These are phyloP conservation scores for Amphiprion percula DNA, from an alignment of 2,113 vertebrate species.

Conservation along the genomic window DNA sequence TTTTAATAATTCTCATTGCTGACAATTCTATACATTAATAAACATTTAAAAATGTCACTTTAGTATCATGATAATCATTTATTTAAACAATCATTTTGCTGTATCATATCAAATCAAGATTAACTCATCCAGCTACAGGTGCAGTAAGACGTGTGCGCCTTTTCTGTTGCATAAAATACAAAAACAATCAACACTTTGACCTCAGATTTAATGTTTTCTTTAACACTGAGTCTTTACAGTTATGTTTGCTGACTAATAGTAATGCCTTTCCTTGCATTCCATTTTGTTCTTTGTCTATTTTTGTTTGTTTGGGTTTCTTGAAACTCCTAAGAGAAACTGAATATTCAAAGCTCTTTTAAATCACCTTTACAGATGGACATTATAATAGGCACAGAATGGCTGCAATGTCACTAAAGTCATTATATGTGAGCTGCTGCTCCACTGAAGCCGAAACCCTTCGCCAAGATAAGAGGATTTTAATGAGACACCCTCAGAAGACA, in stretches of 20 bases:
- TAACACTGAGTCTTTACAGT: neutral
- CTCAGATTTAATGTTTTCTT: neutral
- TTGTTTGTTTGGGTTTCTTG: slow-evolving; percentile 1
- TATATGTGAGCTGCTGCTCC: slow-evolving; percentile 56
- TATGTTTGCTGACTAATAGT: neutral
- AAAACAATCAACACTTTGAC: neutral
- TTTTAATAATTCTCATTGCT: too few species aligned
- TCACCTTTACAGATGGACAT: slow-evolving; percentile 49
- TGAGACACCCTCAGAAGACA: slow-evolving; percentile 63
- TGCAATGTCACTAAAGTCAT: slow-evolving; percentile 58
- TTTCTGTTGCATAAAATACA: too few species aligned
- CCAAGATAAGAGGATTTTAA: slow-evolving; percentile 73
- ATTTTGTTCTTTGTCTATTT: neutral
- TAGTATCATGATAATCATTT: too few species aligned
- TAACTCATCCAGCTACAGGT: too few species aligned
- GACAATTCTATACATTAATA: too few species aligned
- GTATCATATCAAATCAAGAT: too few species aligned
- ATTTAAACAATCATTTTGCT: too few species aligned
- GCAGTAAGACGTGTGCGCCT: too few species aligned
- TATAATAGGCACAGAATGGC: slow-evolving; percentile 36
- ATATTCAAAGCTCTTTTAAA: slow-evolving; percentile 33
- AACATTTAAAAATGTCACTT: too few species aligned
- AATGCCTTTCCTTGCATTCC: neutral
- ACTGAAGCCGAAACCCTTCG: slow-evolving; percentile 56
- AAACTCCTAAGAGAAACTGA: slow-evolving; percentile 4